Base-by-base conservation (phyloP, 2,888 invertebrate genomes). In the Physocephala rufipes region DNA sequence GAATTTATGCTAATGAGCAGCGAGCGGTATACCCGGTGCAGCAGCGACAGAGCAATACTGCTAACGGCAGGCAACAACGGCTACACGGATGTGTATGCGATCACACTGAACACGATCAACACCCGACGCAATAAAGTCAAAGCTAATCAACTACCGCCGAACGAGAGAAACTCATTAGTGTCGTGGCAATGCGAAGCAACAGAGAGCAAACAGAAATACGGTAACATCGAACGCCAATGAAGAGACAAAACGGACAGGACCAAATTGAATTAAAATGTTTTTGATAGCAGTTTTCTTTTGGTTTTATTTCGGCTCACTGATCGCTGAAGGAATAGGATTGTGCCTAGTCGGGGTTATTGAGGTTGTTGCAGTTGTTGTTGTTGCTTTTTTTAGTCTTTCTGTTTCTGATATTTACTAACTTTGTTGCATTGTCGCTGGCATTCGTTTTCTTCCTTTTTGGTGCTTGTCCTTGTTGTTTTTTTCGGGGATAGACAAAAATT, bases 11-110 rank as follows among this genome's bases (percentile, higher is more conserved):
- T 68, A 68, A 68, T 68, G 68, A 68, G 61, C 51, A 62, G 61
- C 26, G 58, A 26, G 58, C 58, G 63, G n/a, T n/a, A n/a, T 45
- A 63, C 47, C 19, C 72, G 71, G 69, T 73, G 71, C 71, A 67
- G 73, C 75, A 76, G 76, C 78, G 71, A 71, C 77, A 77, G 36
- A 36, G 36, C 36, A 36, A 9, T 9, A 36, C 5, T 36, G 9
- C 5, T 9, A 36, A 9, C 36, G 9, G 36, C 36, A 36, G 36
- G 75, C 74, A 76, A 74, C 76, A 76, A 79, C 78, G 79, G 78
- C 78, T 77, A 79, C 78, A 79, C 77, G 76, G 78, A 9, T 36
- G 67, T 45, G 68, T 59, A 36, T 36, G 36, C 36, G 72, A 68
- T 59, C 68, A 30, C 58, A 36, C 30, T 36, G 66, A 71, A 70